Evolutionary conservation across 2,888 invertebrate species (phyloP).

Genomic region (Eurois occulta): DNA sequence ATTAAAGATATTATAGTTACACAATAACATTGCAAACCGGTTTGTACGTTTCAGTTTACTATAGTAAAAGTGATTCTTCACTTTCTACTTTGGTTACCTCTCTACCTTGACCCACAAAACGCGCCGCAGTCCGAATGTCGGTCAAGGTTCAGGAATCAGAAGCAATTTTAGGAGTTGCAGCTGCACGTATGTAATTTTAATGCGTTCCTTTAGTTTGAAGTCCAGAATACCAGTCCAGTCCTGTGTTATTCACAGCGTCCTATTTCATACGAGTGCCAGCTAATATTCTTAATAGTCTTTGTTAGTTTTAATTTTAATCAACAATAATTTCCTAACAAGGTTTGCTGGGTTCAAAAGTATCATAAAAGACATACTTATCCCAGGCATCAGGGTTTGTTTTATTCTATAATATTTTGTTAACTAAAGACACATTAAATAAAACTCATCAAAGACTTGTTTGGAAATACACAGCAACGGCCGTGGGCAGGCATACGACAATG

Average conservation of each 20-base stretch:
- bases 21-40: conserved; percentile 54
- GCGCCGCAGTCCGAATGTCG: conserved; percentile 43
- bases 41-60: conserved; percentile 51
- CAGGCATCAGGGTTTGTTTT: neutral
- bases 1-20: conserved; percentile 29
- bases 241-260: no score
- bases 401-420: conserved; percentile 9
- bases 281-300: neutral
- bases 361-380: conserved; percentile 1
- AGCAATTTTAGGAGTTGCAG: conserved; percentile 53
- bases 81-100: conserved; percentile 64
- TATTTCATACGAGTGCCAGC: neutral
- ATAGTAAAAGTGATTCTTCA: conserved; percentile 58
- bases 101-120: conserved; percentile 57
- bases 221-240: neutral
- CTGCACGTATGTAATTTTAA: neutral
- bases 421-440: conserved; percentile 26
- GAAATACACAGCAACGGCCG: conserved; percentile 69
- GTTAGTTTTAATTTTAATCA: neutral
- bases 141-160: conserved; percentile 63
- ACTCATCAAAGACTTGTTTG: conserved; percentile 44
- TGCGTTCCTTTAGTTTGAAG: neutral
- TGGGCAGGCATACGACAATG: conserved; percentile 79
- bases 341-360: neutral
- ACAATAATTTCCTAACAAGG: neutral